Conservation (phyloP, 2,797 vertebrate genomes). For the Simalia tracyae region DNA sequence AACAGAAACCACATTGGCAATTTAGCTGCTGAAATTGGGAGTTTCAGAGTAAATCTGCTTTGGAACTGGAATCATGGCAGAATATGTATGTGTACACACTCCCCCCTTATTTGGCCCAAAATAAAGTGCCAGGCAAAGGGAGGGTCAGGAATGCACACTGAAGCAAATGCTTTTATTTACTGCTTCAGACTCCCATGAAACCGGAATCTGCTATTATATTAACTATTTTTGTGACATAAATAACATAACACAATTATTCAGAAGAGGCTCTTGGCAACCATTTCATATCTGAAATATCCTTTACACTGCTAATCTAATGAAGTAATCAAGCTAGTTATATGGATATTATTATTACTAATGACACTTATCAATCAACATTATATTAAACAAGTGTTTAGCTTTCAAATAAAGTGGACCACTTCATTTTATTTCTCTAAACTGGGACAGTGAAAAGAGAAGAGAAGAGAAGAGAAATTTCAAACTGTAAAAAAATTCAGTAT, state of each 20-base stretch:
- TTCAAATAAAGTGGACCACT: background rate
- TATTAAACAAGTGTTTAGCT: background rate
- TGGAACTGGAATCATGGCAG: slow-evolving; percentile 43
- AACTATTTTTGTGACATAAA: background rate
- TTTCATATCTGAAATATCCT: background rate
- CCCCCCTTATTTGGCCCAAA: slow-evolving; percentile 1
- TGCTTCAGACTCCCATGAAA: slow-evolving; percentile 20
- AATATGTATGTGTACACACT: background rate
- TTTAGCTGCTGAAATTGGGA: slow-evolving; percentile 46
- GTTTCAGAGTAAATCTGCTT: slow-evolving; percentile 52
- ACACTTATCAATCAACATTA: background rate
- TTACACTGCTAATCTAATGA: background rate
- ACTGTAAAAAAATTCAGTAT: background rate
- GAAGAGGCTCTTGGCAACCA: background rate
- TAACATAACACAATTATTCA: background rate
- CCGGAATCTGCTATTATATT: slow-evolving; percentile 1
- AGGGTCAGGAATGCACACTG: slow-evolving; percentile 25
- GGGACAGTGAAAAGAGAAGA: background rate
- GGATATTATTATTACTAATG: background rate
- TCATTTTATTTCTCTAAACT: background rate
- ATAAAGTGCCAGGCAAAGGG: slow-evolving; percentile 17
- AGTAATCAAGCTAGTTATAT: background rate
- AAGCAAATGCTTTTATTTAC: slow-evolving; percentile 9
- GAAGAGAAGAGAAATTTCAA: background rate
- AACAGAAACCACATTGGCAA: slow-evolving; percentile 51